These are phyloP conservation scores for Epinotia brunnichana DNA, from an alignment of 2,888 invertebrate genomes.

Conservation along the genomic window DNA sequence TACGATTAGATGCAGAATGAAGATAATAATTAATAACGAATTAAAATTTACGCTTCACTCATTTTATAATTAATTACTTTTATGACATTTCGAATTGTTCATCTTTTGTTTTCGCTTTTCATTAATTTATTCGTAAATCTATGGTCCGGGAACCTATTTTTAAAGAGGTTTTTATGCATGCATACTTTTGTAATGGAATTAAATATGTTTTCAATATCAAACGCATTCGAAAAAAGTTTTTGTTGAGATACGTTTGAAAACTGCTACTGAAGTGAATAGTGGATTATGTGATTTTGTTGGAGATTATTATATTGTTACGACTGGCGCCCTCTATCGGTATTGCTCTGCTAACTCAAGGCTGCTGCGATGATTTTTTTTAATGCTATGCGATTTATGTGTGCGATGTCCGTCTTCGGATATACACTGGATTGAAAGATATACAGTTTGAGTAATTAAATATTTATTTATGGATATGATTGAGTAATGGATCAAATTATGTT, in stretches of 20 bases:
- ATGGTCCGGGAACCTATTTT: no score
- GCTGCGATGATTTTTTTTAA: constrained; percentile 25
- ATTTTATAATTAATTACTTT: not conserved
- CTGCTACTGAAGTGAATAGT: not conserved
- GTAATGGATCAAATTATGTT: not conserved
- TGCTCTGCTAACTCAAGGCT: constrained; percentile 23
- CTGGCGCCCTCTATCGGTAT: constrained; percentile 20
- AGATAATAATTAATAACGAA: no score
- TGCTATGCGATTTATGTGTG: constrained; percentile 28
- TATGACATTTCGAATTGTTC: not conserved
- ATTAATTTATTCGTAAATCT: no score
- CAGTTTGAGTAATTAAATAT: not conserved
- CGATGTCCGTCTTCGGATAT: not conserved
- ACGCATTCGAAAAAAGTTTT: not conserved
- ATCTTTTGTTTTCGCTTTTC: not conserved
- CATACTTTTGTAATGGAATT: not conserved
- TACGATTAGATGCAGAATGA: no score
- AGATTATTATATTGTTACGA: not conserved
- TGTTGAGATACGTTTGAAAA: not conserved
- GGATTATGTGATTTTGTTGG: no score
- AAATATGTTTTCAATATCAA: not conserved
- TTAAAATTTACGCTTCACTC: no score
- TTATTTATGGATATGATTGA: not conserved
- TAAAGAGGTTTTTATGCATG: no score
- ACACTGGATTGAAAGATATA: constrained; percentile 24